Percentiles rank a stretch among this genome's conserved stretches.
phyloP scores from a whole-genome alignment of 2,888 invertebrate genomes.

The Amphipyra tragopoginis region DNA sequence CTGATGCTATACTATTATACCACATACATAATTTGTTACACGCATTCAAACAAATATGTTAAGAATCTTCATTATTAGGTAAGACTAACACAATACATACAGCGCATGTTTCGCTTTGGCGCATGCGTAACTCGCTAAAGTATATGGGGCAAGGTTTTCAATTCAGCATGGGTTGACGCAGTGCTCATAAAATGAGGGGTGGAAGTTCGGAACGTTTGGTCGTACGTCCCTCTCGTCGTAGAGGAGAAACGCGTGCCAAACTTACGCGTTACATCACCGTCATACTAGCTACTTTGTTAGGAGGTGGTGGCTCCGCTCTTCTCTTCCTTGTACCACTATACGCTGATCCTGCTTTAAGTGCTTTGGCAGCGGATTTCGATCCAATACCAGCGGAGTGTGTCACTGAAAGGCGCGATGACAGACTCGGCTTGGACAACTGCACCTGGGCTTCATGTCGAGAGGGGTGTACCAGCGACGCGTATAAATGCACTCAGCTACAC shows the following conservation, averaged over 20 bases:
- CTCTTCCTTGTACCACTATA: conserved; percentile 87
- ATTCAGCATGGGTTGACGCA: conserved; percentile 86
- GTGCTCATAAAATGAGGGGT: conserved; percentile 82
- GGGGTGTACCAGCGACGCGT: conserved; percentile 95
- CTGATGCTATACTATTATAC: too few species aligned
- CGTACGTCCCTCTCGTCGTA: conserved; percentile 77
- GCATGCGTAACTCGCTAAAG: conserved; percentile 63
- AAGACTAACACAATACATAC: conserved; percentile 11
- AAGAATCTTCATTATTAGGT: background rate
- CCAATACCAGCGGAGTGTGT: conserved; percentile 93
- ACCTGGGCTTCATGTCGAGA: conserved; percentile 95
- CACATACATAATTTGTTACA: too few species aligned
- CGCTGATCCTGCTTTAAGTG: conserved; percentile 89
- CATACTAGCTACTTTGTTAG: conserved; percentile 80
- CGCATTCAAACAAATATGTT: too few species aligned
- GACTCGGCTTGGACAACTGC: conserved; percentile 93
- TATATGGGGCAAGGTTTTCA: conserved; percentile 66
- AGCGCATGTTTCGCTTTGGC: conserved; percentile 73
- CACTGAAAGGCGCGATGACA: conserved; percentile 92
- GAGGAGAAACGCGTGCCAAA: conserved; percentile 83
- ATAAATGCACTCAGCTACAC: conserved; percentile 92
- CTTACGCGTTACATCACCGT: conserved; percentile 85
- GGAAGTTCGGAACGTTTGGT: conserved; percentile 86
- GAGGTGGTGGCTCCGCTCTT: conserved; percentile 85
- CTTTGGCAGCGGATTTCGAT: conserved; percentile 93